Evolutionary conservation across 92 coral and sea anemone genomes (phyloP).

Genomic region (Siderastrea radians): DNA sequence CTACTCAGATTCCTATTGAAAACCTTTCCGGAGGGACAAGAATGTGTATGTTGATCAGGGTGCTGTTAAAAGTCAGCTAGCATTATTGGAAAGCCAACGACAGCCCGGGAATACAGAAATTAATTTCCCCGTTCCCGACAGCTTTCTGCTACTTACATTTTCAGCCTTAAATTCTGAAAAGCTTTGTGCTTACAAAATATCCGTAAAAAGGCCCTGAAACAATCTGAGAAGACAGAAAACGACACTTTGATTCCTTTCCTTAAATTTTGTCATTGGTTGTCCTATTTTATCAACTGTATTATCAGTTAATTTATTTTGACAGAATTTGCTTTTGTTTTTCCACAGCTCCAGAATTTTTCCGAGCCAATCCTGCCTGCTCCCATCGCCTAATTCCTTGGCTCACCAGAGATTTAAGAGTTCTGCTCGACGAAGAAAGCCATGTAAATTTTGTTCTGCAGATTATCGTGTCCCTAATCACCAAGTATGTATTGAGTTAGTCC

Average conservation of each 20-base stretch:
- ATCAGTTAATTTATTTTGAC: background rate
- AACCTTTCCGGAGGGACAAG: too few relatives aligned
- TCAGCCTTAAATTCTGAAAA: background rate
- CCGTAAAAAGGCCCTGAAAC: too few relatives aligned
- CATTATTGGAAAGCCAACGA: too few relatives aligned
- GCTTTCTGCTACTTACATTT: background rate
- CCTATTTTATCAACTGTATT: too few relatives aligned
- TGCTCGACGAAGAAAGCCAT: slow-evolving; percentile 77
- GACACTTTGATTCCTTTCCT: too few relatives aligned
- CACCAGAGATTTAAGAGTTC: slow-evolving; percentile 83
- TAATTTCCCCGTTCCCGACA: too few relatives aligned
- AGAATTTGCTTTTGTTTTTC: background rate
- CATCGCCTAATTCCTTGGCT: slow-evolving; percentile 99
- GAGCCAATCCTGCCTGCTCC: slow-evolving; percentile 90
- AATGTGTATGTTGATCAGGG: too few relatives aligned
- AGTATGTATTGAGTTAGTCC: slow-evolving; percentile 55
- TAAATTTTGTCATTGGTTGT: too few relatives aligned
- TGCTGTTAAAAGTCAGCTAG: too few relatives aligned
- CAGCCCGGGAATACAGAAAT: too few relatives aligned
- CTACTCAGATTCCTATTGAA: too few relatives aligned
- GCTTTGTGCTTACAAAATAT: background rate
- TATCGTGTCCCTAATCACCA: slow-evolving; percentile 79
- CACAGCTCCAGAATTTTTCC: slow-evolving; percentile 87
- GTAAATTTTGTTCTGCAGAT: slow-evolving; percentile 85
- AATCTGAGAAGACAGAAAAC: too few relatives aligned